Conservation (phyloP, 2,797 vertebrate genomes). For the Catamblyrhynchus diadema region DNA sequence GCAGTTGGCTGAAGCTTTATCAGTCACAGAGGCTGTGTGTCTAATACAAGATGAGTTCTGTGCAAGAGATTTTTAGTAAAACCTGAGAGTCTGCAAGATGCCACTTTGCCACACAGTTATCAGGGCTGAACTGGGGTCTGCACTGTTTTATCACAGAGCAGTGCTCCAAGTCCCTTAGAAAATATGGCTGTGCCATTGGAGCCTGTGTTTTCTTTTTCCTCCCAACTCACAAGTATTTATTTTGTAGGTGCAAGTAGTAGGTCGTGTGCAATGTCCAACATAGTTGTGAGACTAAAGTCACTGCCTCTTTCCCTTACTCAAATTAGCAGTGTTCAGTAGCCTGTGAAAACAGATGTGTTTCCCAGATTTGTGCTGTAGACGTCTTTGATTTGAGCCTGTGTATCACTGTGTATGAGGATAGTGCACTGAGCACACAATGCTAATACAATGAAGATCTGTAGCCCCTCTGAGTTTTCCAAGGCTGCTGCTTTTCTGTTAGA, state of each 20-base stretch:
- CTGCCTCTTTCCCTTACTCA: not conserved
- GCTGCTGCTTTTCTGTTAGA: not conserved
- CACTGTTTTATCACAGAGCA: not conserved
- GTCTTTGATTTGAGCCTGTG: not conserved
- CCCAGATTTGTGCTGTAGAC: not conserved
- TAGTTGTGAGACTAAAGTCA: not conserved
- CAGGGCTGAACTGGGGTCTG: not conserved
- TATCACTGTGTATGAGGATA: not conserved
- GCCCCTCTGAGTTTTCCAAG: not conserved
- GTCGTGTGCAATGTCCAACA: not conserved
- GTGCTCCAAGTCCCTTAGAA: not conserved
- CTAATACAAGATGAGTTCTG: not conserved
- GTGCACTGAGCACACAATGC: fast-evolving
- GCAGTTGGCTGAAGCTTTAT: not conserved
- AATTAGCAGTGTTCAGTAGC: not conserved
- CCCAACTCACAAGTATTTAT: not conserved
- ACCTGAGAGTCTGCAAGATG: not conserved
- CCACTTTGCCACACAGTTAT: not conserved
- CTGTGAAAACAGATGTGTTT: not conserved
- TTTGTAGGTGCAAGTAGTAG: not conserved
- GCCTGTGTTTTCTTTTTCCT: not conserved
- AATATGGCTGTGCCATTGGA: not conserved
- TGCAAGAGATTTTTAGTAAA: not conserved
- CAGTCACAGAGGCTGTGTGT: fast-evolving
- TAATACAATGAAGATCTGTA: not conserved